phyloP scores from a whole-genome alignment of 2,888 invertebrate genomes.

The Galerucella nymphaeae region DNA sequence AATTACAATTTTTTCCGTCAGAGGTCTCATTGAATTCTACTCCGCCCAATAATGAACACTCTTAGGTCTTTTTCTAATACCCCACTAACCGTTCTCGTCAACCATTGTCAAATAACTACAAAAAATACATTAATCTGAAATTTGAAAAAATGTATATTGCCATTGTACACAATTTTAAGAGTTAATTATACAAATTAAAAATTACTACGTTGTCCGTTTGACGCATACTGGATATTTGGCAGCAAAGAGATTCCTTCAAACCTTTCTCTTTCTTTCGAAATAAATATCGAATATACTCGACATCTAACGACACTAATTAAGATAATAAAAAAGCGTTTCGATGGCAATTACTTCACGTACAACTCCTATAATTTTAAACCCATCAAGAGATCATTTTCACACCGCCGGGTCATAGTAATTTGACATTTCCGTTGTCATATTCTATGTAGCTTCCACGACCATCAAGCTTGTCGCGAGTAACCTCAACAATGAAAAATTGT shows the following conservation, averaged over 20 bases:
- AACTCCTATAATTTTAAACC: constrained; percentile 61
- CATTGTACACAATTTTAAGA: too few species aligned
- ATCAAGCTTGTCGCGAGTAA: constrained; percentile 21
- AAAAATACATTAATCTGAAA: too few species aligned
- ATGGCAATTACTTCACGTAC: constrained; percentile 38
- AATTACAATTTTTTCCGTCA: too few species aligned
- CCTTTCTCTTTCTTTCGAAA: not conserved
- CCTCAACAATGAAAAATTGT: constrained; percentile 15
- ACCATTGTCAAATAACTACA: too few species aligned
- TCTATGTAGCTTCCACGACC: constrained; percentile 52
- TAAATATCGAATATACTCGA: constrained; percentile 20
- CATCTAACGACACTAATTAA: constrained; percentile 23
- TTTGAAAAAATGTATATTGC: too few species aligned
- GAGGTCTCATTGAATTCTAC: too few species aligned
- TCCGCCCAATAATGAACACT: too few species aligned
- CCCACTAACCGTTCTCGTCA: too few species aligned
- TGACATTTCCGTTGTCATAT: constrained; percentile 64
- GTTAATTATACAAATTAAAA: too few species aligned
- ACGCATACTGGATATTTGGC: too few species aligned
- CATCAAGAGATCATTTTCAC: constrained; percentile 65
- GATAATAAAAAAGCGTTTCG: constrained; percentile 39
- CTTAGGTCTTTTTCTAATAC: too few species aligned
- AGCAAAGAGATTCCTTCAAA: not conserved
- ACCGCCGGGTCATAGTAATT: constrained; percentile 63
- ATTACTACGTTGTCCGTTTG: too few species aligned